Conservation (phyloP, 2,888 invertebrate genomes). For the Aspidiotus destructor region DNA sequence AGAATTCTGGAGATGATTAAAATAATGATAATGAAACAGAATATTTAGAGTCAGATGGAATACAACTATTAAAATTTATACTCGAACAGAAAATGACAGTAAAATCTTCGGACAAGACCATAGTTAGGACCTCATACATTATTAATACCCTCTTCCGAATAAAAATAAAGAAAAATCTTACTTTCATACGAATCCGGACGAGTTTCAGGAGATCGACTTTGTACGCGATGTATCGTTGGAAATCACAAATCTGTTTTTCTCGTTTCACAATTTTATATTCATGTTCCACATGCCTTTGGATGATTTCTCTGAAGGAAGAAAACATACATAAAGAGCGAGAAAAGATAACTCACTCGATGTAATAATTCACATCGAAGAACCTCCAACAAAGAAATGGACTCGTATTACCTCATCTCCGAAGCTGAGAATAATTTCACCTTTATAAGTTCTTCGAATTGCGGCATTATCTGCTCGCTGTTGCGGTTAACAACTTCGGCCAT, state of each 20-base stretch:
- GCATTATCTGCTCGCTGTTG: slow-evolving; percentile 23
- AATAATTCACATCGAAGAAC: too few species aligned
- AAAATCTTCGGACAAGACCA: too few species aligned
- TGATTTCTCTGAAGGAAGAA: slow-evolving; percentile 19
- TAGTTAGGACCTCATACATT: neutral
- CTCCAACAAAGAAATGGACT: too few species aligned
- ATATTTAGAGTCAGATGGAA: neutral
- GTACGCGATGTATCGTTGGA: slow-evolving; percentile 16
- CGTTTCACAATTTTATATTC: slow-evolving; percentile 19
- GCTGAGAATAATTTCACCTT: slow-evolving; percentile 21
- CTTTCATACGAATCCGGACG: slow-evolving; percentile 24
- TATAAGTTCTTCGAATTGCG: slow-evolving; percentile 26
- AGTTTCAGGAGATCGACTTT: slow-evolving; percentile 19
- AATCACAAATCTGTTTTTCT: slow-evolving; percentile 21
- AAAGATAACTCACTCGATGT: too few species aligned
- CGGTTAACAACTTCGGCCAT: slow-evolving; percentile 27
- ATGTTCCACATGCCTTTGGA: slow-evolving; percentile 20
- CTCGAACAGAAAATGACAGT: too few species aligned
- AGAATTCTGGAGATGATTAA: neutral
- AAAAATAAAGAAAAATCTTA: neutral
- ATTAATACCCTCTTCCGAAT: neutral
- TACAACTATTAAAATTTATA: too few species aligned
- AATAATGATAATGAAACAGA: neutral
- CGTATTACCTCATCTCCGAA: slow-evolving; percentile 24
- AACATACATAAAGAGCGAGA: neutral